Conservation (phyloP, 2,113 vertebrate species). For the Tricholaema leucomelas region DNA sequence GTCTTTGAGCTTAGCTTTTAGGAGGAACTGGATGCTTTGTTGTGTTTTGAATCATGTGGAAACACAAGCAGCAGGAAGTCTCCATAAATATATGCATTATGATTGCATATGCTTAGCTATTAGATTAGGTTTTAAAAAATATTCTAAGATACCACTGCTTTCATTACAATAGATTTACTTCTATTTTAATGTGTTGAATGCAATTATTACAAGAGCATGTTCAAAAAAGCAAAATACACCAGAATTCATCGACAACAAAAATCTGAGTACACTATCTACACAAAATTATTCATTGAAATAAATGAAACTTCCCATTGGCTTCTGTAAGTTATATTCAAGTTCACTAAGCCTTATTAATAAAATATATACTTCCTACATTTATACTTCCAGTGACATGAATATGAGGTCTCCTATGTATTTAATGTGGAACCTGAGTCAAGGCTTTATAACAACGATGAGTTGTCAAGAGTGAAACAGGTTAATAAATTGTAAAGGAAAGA, state of each 20-base stretch:
- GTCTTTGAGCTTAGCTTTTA: background rate
- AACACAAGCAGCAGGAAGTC: background rate
- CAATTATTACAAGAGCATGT: background rate
- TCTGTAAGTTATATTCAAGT: background rate
- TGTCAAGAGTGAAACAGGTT: background rate
- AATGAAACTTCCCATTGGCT: background rate
- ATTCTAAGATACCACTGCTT: background rate
- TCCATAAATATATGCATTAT: background rate
- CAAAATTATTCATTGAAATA: background rate
- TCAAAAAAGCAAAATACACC: background rate
- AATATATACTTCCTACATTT: background rate
- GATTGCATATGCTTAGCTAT: background rate
- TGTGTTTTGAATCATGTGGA: background rate
- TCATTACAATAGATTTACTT: background rate
- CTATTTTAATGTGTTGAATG: background rate
- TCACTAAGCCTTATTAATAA: background rate
- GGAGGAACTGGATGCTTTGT: background rate
- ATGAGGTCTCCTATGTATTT: background rate
- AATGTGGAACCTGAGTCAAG: background rate
- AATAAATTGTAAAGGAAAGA: background rate
- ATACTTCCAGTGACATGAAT: background rate
- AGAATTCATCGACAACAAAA: background rate
- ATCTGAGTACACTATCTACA: background rate
- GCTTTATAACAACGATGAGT: background rate
- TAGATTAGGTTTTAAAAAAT: background rate